Evolutionary conservation across 2,888 invertebrate species (phyloP).

Genomic region (Agrotis exclamationis): DNA sequence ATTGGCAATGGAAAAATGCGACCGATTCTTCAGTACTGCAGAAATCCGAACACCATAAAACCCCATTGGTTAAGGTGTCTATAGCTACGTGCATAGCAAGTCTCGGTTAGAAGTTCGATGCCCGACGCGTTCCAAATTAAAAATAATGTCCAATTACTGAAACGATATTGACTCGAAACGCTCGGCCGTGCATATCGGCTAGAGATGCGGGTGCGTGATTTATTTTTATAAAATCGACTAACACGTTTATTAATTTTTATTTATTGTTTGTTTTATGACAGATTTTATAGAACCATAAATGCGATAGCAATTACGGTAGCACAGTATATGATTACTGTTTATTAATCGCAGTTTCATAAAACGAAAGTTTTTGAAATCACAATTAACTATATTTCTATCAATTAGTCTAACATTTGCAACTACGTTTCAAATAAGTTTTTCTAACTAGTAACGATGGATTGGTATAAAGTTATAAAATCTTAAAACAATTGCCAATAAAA

Average conservation of each 20-base stretch:
- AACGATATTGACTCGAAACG: conserved; percentile 72
- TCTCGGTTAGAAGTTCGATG: conserved; percentile 59
- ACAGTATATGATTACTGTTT: not conserved
- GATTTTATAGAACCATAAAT: not conserved
- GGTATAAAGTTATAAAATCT: not conserved
- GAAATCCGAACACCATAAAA: conserved; percentile 68
- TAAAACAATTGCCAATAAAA: not conserved
- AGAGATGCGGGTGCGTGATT: conserved; percentile 49
- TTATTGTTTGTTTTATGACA: conserved; percentile 1
- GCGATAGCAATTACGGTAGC: not conserved
- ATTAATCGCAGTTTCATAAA: not conserved
- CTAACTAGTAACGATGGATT: no score
- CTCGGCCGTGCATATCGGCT: conserved; percentile 68
- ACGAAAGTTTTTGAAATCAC: not conserved
- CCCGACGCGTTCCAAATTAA: conserved; percentile 69
- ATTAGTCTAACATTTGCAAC: not conserved
- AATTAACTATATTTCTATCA: no score
- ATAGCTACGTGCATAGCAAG: conserved; percentile 65
- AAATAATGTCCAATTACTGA: conserved; percentile 72
- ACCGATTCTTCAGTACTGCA: conserved; percentile 59
- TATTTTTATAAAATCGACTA: conserved; percentile 38
- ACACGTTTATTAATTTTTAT: conserved; percentile 17
- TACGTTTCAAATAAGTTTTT: not conserved
- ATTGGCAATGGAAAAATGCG: conserved; percentile 64
- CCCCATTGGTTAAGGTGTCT: conserved; percentile 68